Evolutionary conservation across 2,888 invertebrate species (phyloP), one percentile per base, ranked within the genome.

Genomic region (Harpalus rufipes): DNA sequence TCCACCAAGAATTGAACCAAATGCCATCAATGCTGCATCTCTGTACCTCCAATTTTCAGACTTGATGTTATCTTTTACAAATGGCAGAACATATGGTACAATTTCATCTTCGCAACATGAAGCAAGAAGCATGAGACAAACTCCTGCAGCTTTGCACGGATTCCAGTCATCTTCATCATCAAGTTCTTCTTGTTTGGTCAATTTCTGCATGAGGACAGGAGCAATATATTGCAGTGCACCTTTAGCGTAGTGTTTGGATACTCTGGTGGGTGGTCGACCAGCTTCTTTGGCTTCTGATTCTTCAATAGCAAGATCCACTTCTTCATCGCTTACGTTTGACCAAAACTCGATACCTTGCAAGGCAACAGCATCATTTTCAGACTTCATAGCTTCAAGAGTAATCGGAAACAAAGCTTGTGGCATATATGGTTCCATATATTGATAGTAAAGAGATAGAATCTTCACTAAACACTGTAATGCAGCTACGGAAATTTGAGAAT

Each of bases 101-200:
- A 99, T 97, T 89, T 96, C 97, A 91, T 99, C 98, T 91, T 99
- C 99, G 90, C 99, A 99, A 90, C 99, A 99, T 72, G 97, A 97
- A 18, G 99, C 97, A 87, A 99, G 92, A 74, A 99, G 93, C 98
- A 99, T 99, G 32, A 99, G 93, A 90, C 99, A 99, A 3, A 99
- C 99, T 51, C 99, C 98, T 2, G 99, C 98, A 0, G 99, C 99
- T 92, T 99, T 99, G 87, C 98, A 97, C 0, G 99, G 99, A 91
- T 98, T 99, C 99, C 99, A 99, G 89, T 98, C 99, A 89, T 99
- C 97, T 90, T 99, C 99, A 91, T 99, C 99, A 90, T 99, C 99
- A 88, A 96, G 94, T 90, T 99, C 99, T 90, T 98, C 97, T 92
- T 99, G 99, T 91, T 98, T 98, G 7, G 99, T 98, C 41, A 99